Evolutionary conservation across 2,888 invertebrate species (phyloP).

Genomic region (Drosophila dives): DNA sequence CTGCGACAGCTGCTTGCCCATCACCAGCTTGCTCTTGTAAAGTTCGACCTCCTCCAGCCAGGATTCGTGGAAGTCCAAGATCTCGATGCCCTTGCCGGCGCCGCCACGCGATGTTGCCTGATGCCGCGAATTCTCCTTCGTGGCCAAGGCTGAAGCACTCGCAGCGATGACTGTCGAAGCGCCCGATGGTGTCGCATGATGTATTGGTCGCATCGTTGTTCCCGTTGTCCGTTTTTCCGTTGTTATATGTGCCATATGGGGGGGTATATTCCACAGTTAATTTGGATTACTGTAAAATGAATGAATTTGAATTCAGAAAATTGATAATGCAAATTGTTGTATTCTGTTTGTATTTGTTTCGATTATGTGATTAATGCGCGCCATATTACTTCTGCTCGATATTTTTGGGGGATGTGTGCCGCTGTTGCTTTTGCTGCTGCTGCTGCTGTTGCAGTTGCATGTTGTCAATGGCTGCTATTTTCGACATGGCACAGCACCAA

Average conservation of each 20-base stretch:
- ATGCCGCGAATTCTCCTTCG: constrained; percentile 77
- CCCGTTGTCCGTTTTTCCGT: constrained; percentile 82
- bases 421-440: constrained; percentile 5
- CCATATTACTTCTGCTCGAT: constrained; percentile 42
- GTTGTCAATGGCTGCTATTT: constrained; percentile 82
- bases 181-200: constrained; percentile 36
- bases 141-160: constrained; percentile 36
- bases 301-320: not conserved
- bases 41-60: constrained; percentile 84
- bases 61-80: constrained; percentile 84
- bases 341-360: constrained; percentile 27
- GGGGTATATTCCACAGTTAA: constrained; percentile 65
- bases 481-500: constrained; percentile 83
- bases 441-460: constrained; percentile 18
- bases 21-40: constrained; percentile 82
- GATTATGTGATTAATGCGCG: constrained; percentile 50
- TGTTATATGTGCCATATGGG: constrained; percentile 83
- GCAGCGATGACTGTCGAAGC: constrained; percentile 13
- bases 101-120: constrained; percentile 24
- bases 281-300: constrained; percentile 71
- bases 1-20: constrained; percentile 74
- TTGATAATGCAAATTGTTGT: not conserved
- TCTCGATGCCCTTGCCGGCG: constrained; percentile 79
- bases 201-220: constrained; percentile 40
- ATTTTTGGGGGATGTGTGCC: constrained; percentile 8